Evolutionary conservation across 2,888 invertebrate species (phyloP), one percentile per base, ranked within the genome.

Genomic region (Leptopilina drosophilae): DNA sequence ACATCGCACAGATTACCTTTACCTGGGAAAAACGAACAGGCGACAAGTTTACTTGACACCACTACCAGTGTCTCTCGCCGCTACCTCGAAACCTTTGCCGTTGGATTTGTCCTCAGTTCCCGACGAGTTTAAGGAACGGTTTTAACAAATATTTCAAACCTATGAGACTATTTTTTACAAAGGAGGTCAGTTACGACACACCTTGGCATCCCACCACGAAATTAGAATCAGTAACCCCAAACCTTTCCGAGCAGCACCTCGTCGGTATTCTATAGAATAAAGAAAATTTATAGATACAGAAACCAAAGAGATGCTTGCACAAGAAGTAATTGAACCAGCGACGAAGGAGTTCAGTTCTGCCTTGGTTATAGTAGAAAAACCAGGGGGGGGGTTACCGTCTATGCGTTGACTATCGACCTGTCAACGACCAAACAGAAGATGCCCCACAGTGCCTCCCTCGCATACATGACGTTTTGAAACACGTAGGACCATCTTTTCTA

Each of bases 401-500:
- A 65, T 82, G 78, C 56, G 62, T 84, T 0, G 84, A 84, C 83
- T 86, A 85, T 66, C 81, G 86, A 46, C 80, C 85, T 40, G 82
- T 88, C 5, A 85, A 87, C 73, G 15, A 26, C 75, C 81, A 26
- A 26, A 26, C 26, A 26, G 26, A 26, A 26, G 26, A 26, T 26
- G 26, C 26, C 26, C 26, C 26, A 0, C 84, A 81, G 76, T 83
- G 85, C 8, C 80, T 87, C 5, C 86, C 86, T 1, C 53, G 82
- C 3, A 85, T 87, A 4, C 83, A 82, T 1, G 85, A 84, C 0
- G 69, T 85, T 1, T 64, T 87, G 0, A 82, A 84, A 20, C 84
- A 82, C 20, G 75, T 88, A 0, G 85, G 86, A 0, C 76, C 56
- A 5, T 87, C 88, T 88, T 88, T 64, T 80, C 86, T 5, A 87